Conservation (phyloP, 1,140 invertebrate species). For the Ceratina calcarata region DNA sequence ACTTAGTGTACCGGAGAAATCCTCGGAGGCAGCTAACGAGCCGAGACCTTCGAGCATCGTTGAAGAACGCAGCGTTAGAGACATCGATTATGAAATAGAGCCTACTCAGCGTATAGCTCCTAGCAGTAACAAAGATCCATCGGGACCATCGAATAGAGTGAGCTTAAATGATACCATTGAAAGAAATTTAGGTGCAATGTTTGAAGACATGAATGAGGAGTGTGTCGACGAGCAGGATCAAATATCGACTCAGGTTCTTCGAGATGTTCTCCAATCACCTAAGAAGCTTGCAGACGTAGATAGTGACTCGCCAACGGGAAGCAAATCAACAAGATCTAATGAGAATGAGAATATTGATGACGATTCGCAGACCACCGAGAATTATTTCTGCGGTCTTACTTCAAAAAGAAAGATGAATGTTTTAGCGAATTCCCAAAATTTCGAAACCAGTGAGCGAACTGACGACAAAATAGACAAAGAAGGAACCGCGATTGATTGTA, state of each 20-base stretch:
- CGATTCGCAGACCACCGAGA: constrained; percentile 52
- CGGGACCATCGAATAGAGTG: neutral
- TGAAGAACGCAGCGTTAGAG: neutral
- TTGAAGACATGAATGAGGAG: constrained; percentile 50
- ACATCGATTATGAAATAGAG: constrained; percentile 49
- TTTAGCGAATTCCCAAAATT: constrained; percentile 34
- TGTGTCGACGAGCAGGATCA: constrained; percentile 31
- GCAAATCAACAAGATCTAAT: neutral
- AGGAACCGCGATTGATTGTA: neutral
- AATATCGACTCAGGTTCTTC: constrained; percentile 66
- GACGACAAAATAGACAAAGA: constrained; percentile 13
- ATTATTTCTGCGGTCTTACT: constrained; percentile 51
- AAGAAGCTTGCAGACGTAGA: constrained; percentile 2
- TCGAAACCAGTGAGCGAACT: neutral
- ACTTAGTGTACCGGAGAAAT: neutral
- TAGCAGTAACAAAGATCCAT: neutral
- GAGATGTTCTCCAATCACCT: constrained; percentile 58
- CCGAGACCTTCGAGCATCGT: neutral
- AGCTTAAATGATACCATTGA: constrained; percentile 65
- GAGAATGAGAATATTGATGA: neutral
- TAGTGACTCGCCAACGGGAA: neutral
- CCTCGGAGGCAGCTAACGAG: neutral
- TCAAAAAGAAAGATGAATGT: constrained; percentile 51
- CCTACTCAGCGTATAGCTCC: constrained; percentile 39
- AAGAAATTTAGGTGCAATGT: constrained; percentile 66